Evolutionary conservation across 2,888 invertebrate species (phyloP), one percentile per base, ranked within the genome.

Genomic region (Drosophila leonis): DNA sequence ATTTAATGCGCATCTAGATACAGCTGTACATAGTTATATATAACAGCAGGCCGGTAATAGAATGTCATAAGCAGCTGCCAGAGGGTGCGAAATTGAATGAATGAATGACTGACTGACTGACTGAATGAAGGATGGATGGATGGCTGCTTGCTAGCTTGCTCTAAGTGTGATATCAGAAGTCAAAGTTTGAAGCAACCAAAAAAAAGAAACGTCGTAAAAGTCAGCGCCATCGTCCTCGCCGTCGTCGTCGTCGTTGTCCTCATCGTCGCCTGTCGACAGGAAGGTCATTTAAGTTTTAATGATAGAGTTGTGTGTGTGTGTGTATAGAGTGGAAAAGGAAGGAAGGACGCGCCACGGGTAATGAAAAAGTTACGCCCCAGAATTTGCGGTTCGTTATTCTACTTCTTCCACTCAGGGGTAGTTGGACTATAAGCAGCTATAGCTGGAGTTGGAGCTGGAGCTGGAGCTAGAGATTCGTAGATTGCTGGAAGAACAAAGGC

Each of bases 201-300:
- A 48, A 48, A 59, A 64, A 54, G 64, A 49, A 67, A 57, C 70
- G 61, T 61, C 86, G 71, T 77, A 73, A 87, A 76, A 78, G 78
- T 79, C 80, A 63, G 27, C 54, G 27, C n/a, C 54, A n/a, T 18
- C 54, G 31, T 33, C 33, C 15, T 18, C 51, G 13, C 15, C 5
- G n/a, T n/a, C 24, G 31, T 24, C 24, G 24, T 24, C 24, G 24
- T 3, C 41, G 15, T 15, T n/a, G 41, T 51, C 18, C 51, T 31
- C 51, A 20, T 73, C 81, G 42, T 18, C 65, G 55, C 35, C 62
- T 69, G 67, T 67, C 75, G 84, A 69, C 84, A 90, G 86, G 87
- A 86, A 82, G 80, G 87, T 87, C 87, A 87, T 87, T 87, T 83
- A 87, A 87, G 90, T 89, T 90, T 82, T 87, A 90, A 87, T 89